Base-by-base conservation (phyloP, 2,797 vertebrate genomes). In the Mionectes olivaceus region DNA sequence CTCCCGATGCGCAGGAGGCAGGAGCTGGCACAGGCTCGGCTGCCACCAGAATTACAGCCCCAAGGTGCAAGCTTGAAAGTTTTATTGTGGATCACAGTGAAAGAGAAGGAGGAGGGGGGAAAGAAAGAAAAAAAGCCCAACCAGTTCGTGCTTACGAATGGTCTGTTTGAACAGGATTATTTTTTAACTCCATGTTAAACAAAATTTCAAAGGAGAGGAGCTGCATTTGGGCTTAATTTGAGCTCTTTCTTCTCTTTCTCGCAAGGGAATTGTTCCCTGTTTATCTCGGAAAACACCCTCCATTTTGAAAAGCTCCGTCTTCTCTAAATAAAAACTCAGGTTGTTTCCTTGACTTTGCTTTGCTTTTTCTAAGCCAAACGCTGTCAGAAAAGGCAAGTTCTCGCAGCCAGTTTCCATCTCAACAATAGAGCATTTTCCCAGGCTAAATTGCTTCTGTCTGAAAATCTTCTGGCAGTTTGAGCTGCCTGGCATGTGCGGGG, bases 131-230 rank as follows among this genome's bases (percentile, higher is more conserved):
- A 56, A 25, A 17, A 60, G 23, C 52, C 49, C n/a, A 25, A 67
- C 21, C 74, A 19, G 60, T 68, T 71, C 2, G 4, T 47, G 91
- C 74, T 79, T 53, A 44, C 4, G 0, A 93, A 77, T 12, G 77
- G 43, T 91, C 87, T 95, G 88, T 96, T 95, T 96, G 95, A 94
- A 93, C 93, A 78, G 93, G 94, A 90, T 94, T 96, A 90, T 75
- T 63, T 94, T 92, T 95, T 96, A 96, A 96, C 92, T 85, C 92
- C 89, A 87, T 0, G 4, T 93, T 61, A 95, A 95, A 95, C 87
- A 95, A 33, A 22, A 76, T 75, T 86, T 94, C 93, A 86, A 81
- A 85, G 87, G 68, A 83, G 53, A 50, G 49, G 65, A 93, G 82
- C 60, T 49, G 89, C 30, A 0, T 80, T 83, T 19, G 64, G 79